Conservation (phyloP, 1,140 invertebrate species). For the Nylanderia fulva region DNA sequence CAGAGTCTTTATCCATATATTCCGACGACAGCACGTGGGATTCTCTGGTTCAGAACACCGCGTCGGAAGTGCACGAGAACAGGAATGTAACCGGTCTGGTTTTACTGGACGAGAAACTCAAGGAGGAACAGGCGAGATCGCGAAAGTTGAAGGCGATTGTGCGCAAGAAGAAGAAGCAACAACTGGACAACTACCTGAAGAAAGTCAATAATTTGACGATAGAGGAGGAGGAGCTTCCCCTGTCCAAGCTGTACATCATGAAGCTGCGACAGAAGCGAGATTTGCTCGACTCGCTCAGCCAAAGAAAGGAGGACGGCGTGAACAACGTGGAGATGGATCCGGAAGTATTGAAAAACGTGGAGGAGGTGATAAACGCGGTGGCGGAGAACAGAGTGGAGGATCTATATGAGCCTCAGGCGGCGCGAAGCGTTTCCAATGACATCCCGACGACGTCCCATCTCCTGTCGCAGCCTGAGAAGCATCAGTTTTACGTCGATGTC, state of each 20-base stretch:
- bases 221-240: slow-evolving; percentile 70
- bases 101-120: slow-evolving; percentile 77
- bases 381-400: slow-evolving; percentile 61
- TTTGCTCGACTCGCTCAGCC: not conserved
- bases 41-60: slow-evolving; percentile 51
- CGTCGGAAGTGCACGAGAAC: slow-evolving; percentile 56
- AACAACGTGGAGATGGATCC: slow-evolving; percentile 6
- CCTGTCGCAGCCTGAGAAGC: not conserved
- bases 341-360: slow-evolving; percentile 64
- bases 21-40: slow-evolving; percentile 82
- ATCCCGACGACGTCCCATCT: not conserved
- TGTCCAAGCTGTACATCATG: slow-evolving; percentile 56
- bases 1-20: slow-evolving; percentile 71
- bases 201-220: slow-evolving; percentile 46
- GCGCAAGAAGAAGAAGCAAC: slow-evolving; percentile 66
- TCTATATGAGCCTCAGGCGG: slow-evolving; percentile 4
- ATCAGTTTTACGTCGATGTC: slow-evolving; percentile 34
- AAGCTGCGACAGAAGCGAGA: slow-evolving; percentile 60
- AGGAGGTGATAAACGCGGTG: slow-evolving; percentile 75
- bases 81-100: slow-evolving; percentile 74
- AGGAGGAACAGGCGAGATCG: slow-evolving; percentile 72
- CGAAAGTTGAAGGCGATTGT: slow-evolving; percentile 57
- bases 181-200: slow-evolving; percentile 15
- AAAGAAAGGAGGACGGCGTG: slow-evolving; percentile 62
- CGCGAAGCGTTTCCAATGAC: not conserved